These are phyloP conservation scores for Kryptolebias marmoratus DNA, from an alignment of 2,113 vertebrate genomes.

Conservation along the genomic window DNA sequence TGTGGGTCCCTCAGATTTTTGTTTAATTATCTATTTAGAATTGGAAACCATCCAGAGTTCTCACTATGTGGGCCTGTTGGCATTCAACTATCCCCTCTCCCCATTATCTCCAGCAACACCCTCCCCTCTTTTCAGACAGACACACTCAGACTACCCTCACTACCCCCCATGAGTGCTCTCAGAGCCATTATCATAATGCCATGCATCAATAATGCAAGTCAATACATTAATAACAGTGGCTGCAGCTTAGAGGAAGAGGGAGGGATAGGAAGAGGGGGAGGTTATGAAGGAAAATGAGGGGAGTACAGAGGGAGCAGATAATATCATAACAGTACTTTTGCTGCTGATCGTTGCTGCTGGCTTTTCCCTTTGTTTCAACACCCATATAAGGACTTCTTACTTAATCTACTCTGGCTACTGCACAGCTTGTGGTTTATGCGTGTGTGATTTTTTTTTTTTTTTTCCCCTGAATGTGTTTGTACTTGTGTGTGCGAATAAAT, in stretches of 20 bases:
- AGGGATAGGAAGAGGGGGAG: neutral
- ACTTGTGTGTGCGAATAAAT: slow-evolving; percentile 17
- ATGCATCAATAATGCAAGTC: slow-evolving; percentile 84
- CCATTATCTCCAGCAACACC: slow-evolving; percentile 40
- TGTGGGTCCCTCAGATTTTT: slow-evolving; percentile 46
- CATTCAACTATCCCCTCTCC: slow-evolving; percentile 23
- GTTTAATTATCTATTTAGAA: slow-evolving; percentile 44
- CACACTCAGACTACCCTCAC: slow-evolving; percentile 32
- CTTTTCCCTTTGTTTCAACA: slow-evolving; percentile 50
- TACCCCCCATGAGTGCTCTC: slow-evolving; percentile 65
- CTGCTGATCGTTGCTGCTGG: slow-evolving; percentile 22
- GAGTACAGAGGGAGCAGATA: slow-evolving; percentile 33
- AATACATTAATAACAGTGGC: slow-evolving; percentile 80
- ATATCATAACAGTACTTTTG: slow-evolving; percentile 39
- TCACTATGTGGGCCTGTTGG: slow-evolving; percentile 4
- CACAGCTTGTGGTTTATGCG: slow-evolving; percentile 8
- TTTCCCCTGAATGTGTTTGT: slow-evolving; percentile 13
- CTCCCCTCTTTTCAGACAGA: slow-evolving; percentile 30
- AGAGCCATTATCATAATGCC: slow-evolving; percentile 83
- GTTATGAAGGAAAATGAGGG: neutral
- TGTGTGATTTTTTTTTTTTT: neutral
- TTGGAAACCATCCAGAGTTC: slow-evolving; percentile 9
- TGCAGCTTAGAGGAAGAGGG: slow-evolving; percentile 37
- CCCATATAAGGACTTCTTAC: slow-evolving; percentile 58
- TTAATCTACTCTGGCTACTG: slow-evolving; percentile 3